Conservation (phyloP, 2,113 vertebrate species). For the Suricata suricatta region DNA sequence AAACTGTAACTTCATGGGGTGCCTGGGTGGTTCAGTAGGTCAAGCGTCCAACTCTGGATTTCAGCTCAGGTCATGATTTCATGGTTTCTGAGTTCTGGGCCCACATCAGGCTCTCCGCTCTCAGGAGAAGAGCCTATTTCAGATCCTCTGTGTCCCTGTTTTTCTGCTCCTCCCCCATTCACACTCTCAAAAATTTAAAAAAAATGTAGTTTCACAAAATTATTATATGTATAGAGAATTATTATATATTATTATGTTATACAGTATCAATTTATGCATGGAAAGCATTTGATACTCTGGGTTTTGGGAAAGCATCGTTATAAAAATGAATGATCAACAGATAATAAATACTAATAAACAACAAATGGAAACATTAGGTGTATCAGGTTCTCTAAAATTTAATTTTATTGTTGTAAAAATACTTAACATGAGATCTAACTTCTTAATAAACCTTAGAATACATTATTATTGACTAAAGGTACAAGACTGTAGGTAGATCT, state of each 20-base stretch:
- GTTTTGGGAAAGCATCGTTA: not conserved
- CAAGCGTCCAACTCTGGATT: too few species aligned
- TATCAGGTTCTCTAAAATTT: not conserved
- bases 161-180: too few species aligned
- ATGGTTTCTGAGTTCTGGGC: too few species aligned
- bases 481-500: not conserved
- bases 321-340: not conserved
- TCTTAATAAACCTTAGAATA: not conserved
- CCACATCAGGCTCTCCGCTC: too few species aligned
- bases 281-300: not conserved
- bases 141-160: too few species aligned
- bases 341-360: not conserved
- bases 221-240: not conserved
- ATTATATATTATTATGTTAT: not conserved
- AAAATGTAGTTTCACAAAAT: not conserved
- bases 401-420: not conserved
- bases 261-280: not conserved
- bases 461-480: not conserved
- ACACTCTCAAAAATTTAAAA: too few species aligned
- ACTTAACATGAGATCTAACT: not conserved
- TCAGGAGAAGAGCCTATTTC: too few species aligned
- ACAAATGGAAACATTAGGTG: not conserved
- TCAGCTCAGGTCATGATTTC: too few species aligned
- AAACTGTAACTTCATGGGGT: not conserved
- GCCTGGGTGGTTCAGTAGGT: too few species aligned